Evolutionary conservation across 2,113 vertebrate genomes (phyloP), one percentile per base, ranked within the genome.

Genomic region (Melanerpes formicivorus): DNA sequence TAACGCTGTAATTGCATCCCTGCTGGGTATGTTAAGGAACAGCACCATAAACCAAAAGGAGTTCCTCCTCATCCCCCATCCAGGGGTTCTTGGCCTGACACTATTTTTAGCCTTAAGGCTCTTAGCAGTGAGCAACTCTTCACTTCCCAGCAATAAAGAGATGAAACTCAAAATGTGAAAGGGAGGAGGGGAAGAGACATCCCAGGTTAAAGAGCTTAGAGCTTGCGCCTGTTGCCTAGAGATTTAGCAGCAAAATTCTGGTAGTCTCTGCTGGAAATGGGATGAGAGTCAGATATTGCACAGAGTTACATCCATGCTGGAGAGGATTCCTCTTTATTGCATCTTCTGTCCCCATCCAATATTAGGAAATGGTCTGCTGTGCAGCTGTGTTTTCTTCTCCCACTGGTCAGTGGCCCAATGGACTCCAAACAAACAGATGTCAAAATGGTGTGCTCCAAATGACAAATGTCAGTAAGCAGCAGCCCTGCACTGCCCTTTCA

Each of bases 321-420:
- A 69, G 58, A 89, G 73, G 69, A 87, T 88, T 94, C 87, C 81
- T 94, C 90, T 80, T 58, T 80, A 56, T 69, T 90, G 29, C 76
- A 22, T 22, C n/a, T 78, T 90, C 81, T 85, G 67, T 74, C 60
- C 64, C 74, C 67, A 63, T 82, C 73, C 80, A 60, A 71, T 92
- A 27, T 34, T 52, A 6, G 89, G 60, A 73, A 67, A 64, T 72
- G 52, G 56, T 71, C 82, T 85, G 3, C 93, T 95, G 81, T 95
- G 56, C 54, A 83, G 9, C 55, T 87, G 44, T 67, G 6, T 86
- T 94, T 97, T 73, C 77, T 90, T 74, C 84, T 90, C 54, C 55
- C 42, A 54, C 18, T 91, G 59, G 42, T 81, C 32, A 48, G 34
- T 74, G 56, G 95, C 87, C 80, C 87, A 77, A 86, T 50, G 6